Conservation (phyloP, 2,888 invertebrate species). For the Omphaloscelis lunosa region DNA sequence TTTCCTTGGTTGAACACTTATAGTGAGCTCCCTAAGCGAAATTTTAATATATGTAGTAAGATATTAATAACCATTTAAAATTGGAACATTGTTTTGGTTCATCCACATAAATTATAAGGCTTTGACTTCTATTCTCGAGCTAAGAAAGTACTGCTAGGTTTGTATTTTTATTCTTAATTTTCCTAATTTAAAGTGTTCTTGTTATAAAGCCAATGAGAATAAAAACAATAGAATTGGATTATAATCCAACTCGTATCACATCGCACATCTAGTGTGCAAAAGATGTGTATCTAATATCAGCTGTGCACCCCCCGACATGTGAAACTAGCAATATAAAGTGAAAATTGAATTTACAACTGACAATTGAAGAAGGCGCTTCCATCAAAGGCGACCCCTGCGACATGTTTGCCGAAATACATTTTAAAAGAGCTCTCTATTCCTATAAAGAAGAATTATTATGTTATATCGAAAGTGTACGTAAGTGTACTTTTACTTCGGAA, state of each 20-base stretch:
- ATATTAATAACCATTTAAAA: no score
- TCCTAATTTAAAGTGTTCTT: no score
- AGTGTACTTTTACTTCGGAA: constrained; percentile 26
- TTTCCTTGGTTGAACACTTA: not conserved
- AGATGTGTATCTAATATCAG: constrained; percentile 62
- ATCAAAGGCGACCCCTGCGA: constrained; percentile 87
- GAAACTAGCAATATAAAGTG: constrained; percentile 88
- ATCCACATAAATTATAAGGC: no score
- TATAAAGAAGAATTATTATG: constrained; percentile 67
- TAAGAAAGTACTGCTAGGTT: no score
- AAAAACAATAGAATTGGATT: not conserved
- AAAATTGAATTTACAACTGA: constrained; percentile 90
- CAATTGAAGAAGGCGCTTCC: constrained; percentile 88
- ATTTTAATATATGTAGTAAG: no score
- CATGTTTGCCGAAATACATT: constrained; percentile 86
- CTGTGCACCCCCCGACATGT: constrained; percentile 80
- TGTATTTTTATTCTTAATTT: no score
- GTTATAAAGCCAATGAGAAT: not conserved
- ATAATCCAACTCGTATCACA: constrained; percentile 22
- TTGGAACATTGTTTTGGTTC: no score
- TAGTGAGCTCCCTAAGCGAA: no score
- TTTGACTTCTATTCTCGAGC: no score
- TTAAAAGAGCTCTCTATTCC: constrained; percentile 81
- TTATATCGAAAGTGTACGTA: constrained; percentile 48
- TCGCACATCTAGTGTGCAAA: constrained; percentile 47